phyloP scores from a whole-genome alignment of 2,797 vertebrate species.

The Pempheris klunzingeri region DNA sequence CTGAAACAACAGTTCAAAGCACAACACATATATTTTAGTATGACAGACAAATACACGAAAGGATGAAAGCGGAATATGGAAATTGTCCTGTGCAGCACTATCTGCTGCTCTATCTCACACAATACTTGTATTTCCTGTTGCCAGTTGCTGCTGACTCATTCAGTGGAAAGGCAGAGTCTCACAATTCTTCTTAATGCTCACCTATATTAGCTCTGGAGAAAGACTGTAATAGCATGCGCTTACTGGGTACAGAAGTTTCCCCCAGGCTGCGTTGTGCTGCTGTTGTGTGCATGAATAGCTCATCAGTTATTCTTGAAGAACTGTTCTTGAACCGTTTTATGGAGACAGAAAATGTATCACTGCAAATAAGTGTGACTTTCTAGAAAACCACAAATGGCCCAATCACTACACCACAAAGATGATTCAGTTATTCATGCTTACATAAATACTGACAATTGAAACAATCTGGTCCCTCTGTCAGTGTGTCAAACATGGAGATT shows the following conservation, averaged over 20 bases:
- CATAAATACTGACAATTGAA: conserved; percentile 35
- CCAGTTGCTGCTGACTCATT: conserved; percentile 50
- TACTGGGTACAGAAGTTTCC: conserved; percentile 41
- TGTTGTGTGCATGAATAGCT: conserved; percentile 17
- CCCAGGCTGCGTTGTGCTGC: conserved; percentile 2
- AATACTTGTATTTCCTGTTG: conserved; percentile 36
- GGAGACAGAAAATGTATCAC: conserved; percentile 4
- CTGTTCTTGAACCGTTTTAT: conserved; percentile 13
- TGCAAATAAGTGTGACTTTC: neutral
- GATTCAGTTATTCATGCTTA: conserved; percentile 23
- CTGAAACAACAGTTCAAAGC: conserved; percentile 5
- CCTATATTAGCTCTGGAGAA: conserved; percentile 45
- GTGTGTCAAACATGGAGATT: conserved; percentile 16
- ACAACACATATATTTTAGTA: conserved; percentile 19
- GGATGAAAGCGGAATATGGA: neutral
- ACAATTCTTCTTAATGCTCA: conserved; percentile 60
- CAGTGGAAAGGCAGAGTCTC: conserved; percentile 57
- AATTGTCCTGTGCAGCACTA: conserved; percentile 36
- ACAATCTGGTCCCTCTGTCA: conserved; percentile 11
- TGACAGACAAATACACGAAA: neutral
- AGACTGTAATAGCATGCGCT: conserved; percentile 48
- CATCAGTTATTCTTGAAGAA: conserved; percentile 2
- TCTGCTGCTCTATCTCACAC: conserved; percentile 44
- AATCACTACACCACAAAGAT: neutral
- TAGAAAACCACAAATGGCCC: conserved; percentile 12